Conservation (phyloP, 2,888 invertebrate species). For the Oscheius onirici region DNA sequence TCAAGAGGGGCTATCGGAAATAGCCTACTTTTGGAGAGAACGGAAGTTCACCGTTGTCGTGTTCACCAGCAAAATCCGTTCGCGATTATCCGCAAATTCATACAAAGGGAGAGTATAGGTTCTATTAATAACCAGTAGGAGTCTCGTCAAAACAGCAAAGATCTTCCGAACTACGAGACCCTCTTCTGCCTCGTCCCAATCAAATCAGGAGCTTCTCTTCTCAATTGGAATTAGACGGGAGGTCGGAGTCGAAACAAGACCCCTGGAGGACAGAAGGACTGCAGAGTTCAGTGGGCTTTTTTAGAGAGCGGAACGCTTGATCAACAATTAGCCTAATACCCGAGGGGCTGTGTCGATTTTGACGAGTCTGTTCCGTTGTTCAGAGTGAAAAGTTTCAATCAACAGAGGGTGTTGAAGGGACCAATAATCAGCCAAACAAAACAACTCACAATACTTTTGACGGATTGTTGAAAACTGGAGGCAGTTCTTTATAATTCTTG, state of each 20-base stretch:
- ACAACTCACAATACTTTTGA: too few species aligned
- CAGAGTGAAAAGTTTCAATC: not conserved
- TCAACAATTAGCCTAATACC: constrained; percentile 28
- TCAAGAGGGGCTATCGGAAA: not conserved
- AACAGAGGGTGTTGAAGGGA: not conserved
- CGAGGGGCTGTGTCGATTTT: not conserved
- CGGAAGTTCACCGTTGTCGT: too few species aligned
- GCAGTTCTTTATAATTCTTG: too few species aligned
- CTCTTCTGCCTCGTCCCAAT: constrained; percentile 4
- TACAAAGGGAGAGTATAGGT: not conserved
- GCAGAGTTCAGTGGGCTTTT: not conserved
- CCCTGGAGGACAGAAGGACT: not conserved
- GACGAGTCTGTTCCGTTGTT: not conserved
- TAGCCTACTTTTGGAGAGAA: constrained; percentile 1
- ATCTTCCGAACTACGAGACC: constrained; percentile 1
- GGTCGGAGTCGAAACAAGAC: too few species aligned
- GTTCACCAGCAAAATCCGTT: too few species aligned
- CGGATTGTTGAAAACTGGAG: not conserved
- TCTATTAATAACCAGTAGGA: not conserved
- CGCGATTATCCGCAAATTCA: too few species aligned
- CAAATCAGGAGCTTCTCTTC: not conserved
- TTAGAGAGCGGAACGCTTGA: not conserved
- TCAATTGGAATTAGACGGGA: too few species aligned
- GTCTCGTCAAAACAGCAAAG: constrained; percentile 4
- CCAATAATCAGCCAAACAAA: too few species aligned